Evolutionary conservation across 2,113 vertebrate species (phyloP).

Genomic region (Cranoglanis bouderius): DNA sequence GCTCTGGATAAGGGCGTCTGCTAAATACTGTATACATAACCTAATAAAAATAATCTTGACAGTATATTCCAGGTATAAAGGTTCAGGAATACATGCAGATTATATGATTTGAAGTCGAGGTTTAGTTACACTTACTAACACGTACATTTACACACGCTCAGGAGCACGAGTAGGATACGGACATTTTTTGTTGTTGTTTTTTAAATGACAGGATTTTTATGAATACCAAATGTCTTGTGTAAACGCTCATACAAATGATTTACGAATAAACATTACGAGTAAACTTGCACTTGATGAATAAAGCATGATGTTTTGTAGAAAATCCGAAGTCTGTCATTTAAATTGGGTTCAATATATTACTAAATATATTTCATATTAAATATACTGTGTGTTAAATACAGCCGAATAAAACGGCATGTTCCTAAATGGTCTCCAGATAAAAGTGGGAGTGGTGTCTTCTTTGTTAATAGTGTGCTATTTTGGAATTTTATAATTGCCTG

Average conservation of each 20-base stretch:
- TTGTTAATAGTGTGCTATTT: not conserved
- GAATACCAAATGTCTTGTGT: not conserved
- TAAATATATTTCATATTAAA: not conserved
- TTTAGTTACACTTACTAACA: not conserved
- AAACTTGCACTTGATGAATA: too few species aligned
- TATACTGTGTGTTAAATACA: not conserved
- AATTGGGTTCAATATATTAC: not conserved
- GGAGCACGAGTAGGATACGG: not conserved
- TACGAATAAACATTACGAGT: too few species aligned
- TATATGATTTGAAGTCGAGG: not conserved
- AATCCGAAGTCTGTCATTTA: not conserved
- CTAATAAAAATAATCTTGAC: not conserved
- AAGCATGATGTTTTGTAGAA: not conserved
- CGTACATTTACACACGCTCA: not conserved
- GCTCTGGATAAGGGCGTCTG: not conserved
- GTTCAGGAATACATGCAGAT: not conserved
- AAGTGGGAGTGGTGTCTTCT: not conserved
- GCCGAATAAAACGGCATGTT: not conserved
- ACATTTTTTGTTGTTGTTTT: not conserved
- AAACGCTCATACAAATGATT: not conserved
- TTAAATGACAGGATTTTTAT: not conserved
- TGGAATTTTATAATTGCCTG: not conserved
- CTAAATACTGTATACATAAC: not conserved
- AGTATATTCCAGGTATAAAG: not conserved
- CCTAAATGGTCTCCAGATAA: not conserved